Evolutionary conservation across 1,140 invertebrate genomes (phyloP).

Genomic region (Augochlora pura): DNA sequence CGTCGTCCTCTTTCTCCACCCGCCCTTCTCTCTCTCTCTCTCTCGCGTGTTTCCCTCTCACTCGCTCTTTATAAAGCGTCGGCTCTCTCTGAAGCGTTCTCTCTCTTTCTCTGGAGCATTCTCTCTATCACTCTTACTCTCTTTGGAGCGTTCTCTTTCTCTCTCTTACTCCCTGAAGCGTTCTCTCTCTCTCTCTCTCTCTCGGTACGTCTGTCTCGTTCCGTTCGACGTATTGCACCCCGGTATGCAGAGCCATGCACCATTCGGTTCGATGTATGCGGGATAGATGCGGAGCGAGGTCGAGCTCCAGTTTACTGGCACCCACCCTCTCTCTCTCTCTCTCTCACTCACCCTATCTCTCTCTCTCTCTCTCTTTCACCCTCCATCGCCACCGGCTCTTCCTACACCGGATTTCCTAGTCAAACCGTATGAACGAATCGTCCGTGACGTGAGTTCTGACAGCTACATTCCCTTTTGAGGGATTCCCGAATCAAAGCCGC

Average conservation of each 20-base stretch:
- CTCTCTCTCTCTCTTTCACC: slow-evolving; percentile 8
- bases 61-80: no score
- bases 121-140: no score
- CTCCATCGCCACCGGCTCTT: slow-evolving; percentile 29
- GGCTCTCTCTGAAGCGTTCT: no score
- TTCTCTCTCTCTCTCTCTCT: neutral
- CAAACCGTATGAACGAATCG: slow-evolving; percentile 27
- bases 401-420: slow-evolving; percentile 29
- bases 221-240: slow-evolving; percentile 65
- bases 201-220: slow-evolving; percentile 1
- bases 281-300: slow-evolving; percentile 64
- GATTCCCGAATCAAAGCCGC: neutral
- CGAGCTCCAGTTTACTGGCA: slow-evolving; percentile 43
- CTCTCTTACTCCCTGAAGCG: neutral
- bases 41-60: no score
- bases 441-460: slow-evolving; percentile 38
- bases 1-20: no score
- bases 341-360: slow-evolving; percentile 1
- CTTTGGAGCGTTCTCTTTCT: slow-evolving; percentile 33
- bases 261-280: slow-evolving; percentile 64
- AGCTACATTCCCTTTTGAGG: neutral
- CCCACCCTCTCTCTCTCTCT: slow-evolving; percentile 10
- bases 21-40: neutral
- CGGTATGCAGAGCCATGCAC: slow-evolving; percentile 62
- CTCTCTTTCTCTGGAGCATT: no score